A percentile compares a stretch with the other conserved stretches of the same genome.
These are phyloP conservation scores for Sycobia sp. DNA, from an alignment of 1,140 invertebrate genomes.

Conservation along the genomic window DNA sequence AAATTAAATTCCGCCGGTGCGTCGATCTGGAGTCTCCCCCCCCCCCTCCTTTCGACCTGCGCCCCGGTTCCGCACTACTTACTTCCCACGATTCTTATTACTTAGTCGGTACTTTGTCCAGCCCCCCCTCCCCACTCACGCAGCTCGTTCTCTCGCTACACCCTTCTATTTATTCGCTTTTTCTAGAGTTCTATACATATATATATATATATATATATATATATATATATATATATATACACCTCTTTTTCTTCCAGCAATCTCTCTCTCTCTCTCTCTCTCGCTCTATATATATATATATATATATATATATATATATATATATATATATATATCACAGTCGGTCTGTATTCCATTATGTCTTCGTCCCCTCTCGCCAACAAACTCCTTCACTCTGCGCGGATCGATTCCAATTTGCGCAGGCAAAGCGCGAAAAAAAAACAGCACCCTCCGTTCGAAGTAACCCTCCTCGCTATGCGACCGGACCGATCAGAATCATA, in stretches of 20 bases:
- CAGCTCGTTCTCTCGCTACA: too few species aligned
- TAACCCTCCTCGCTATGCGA: background rate
- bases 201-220: too few species aligned
- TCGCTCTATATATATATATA: too few species aligned
- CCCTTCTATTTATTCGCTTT: too few species aligned
- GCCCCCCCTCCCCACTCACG: background rate
- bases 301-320: too few species aligned
- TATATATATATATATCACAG: too few species aligned
- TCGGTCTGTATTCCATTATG: constrained; percentile 30
- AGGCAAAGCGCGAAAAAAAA: too few species aligned
- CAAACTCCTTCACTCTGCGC: too few species aligned
- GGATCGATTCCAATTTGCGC: background rate
- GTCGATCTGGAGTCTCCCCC: constrained; percentile 28
- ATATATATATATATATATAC: too few species aligned
- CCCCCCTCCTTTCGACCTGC: constrained; percentile 19
- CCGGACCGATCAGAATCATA: constrained; percentile 20
- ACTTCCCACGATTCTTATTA: constrained; percentile 40
- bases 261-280: too few species aligned
- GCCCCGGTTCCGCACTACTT: constrained; percentile 35
- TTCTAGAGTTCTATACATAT: too few species aligned
- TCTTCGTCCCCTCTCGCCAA: constrained; percentile 10
- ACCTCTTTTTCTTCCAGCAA: too few species aligned
- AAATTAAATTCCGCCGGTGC: constrained; percentile 41
- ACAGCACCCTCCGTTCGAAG: background rate
- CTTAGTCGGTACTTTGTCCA: constrained; percentile 6